Evolutionary conservation across 2,797 vertebrate genomes (phyloP), one percentile per base, ranked within the genome.

Genomic region (Acanthis flammea): DNA sequence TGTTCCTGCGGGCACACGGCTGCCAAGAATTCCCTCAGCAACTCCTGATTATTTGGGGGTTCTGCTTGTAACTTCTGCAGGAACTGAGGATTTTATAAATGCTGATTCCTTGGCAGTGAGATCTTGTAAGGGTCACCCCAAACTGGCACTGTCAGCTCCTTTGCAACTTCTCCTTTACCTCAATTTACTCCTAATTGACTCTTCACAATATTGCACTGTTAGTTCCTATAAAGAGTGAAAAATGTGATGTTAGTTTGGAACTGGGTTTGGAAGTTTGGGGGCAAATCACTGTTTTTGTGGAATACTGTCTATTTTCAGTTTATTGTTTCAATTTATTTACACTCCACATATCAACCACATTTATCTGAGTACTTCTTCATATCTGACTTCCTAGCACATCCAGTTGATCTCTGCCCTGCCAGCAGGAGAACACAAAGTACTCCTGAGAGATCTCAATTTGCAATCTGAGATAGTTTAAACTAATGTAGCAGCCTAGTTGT

Each of bases 21-120:
- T 94, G 91, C 95, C 95, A 96, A 94, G 89, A 84, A 66, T 91
- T 84, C 37, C 85, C 87, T 62, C 13, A 91, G 92, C 79, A 89
- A 37, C 89, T 91, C 1, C 60, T 60, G 84, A 72, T 83, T 77
- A 30, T 93, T 63, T 24, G 51, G 68, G 42, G 85, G n/a, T 71
- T 91, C 7, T 6, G 70, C 75, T 62, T 5, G 10, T 39, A 16
- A 65, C 42, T 90, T 57, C 65, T 65, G 30, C 58, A 54, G 50
- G 60, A 74, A 63, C 1, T 37, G 88, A 67, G 16, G 42, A 12
- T 91, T 88, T 88, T 57, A n/a, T 47, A 18, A 78, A 47, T 27
- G 35, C n/a, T 58, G 87, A 5, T 65, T 54, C 45, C 65, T 33
- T 65, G 87, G 61, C 22, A 50, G 7, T 19, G 75, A 85, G 33